phyloP scores from a whole-genome alignment of 1,140 invertebrate species.

The Ridgeia piscesae region DNA sequence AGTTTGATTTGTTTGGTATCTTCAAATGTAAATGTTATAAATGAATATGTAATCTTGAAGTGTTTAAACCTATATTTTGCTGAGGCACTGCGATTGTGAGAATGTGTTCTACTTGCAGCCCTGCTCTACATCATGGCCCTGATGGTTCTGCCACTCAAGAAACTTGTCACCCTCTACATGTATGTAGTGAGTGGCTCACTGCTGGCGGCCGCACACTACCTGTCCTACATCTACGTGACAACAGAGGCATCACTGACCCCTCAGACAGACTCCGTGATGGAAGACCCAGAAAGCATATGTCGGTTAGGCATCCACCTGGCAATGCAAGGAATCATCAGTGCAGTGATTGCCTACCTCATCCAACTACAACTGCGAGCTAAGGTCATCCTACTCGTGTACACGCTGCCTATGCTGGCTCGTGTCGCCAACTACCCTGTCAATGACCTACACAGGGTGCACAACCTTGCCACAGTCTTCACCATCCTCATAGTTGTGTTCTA shows the following conservation, averaged over 20 bases:
- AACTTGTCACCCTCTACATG: constrained; percentile 62
- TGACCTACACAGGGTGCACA: constrained; percentile 59
- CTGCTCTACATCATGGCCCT: constrained; percentile 60
- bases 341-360: constrained; percentile 58
- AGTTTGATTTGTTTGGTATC: too few species aligned
- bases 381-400: constrained; percentile 45
- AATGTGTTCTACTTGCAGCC: constrained; percentile 53
- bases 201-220: constrained; percentile 55
- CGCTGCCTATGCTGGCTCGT: constrained; percentile 60
- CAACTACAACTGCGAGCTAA: constrained; percentile 47
- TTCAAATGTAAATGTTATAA: too few species aligned
- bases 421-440: constrained; percentile 47
- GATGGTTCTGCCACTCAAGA: constrained; percentile 60
- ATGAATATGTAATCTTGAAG: too few species aligned
- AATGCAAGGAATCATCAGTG: constrained; percentile 57
- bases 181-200: constrained; percentile 60
- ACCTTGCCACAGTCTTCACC: constrained; percentile 56
- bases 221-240: constrained; percentile 60
- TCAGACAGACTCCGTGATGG: not conserved
- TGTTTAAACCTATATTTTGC: too few species aligned
- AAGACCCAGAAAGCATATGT: constrained; percentile 42
- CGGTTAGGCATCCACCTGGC: constrained; percentile 54
- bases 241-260: constrained; percentile 38
- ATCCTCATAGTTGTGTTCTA: constrained; percentile 58
- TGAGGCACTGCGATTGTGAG: not conserved